A percentile compares a stretch with the other conserved stretches of the same genome.
Conservation (phyloP, 2,797 vertebrate genomes). For the Acestrorhynchus altus region DNA sequence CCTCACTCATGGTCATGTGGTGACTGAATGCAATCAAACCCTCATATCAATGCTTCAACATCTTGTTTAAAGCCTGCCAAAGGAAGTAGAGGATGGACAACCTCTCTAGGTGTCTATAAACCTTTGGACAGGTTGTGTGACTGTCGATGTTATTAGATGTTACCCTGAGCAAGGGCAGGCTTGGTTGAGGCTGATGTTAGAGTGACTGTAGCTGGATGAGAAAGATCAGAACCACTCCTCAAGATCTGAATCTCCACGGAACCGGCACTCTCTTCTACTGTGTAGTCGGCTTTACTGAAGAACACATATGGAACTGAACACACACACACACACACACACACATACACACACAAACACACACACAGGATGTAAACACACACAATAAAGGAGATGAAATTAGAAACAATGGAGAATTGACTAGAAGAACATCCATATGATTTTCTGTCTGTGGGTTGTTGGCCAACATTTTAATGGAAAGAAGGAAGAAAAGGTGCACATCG, state of each 20-base stretch:
- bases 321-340: neutral
- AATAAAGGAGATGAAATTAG: neutral
- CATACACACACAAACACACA: neutral
- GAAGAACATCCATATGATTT: no score
- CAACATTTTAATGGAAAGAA: no score
- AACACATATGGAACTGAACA: neutral
- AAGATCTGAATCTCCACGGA: conserved; percentile 50
- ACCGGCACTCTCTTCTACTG: neutral
- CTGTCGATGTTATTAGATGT: conserved; percentile 16
- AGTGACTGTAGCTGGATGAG: conserved; percentile 79
- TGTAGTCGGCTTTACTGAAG: neutral
- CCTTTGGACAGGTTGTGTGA: neutral
- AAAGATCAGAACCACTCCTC: conserved; percentile 85
- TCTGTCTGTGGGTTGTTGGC: no score
- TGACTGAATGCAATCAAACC: neutral
- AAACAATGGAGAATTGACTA: neutral
- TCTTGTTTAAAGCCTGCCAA: neutral
- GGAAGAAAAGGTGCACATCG: no score
- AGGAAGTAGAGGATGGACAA: no score
- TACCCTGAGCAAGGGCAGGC: conserved; percentile 82
- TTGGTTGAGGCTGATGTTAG: conserved; percentile 81
- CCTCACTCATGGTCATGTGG: neutral
- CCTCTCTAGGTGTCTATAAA: neutral
- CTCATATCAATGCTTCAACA: neutral
- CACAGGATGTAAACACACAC: neutral